Conservation (phyloP, 2,113 vertebrate genomes). For the Piliocolobus tephrosceles region DNA sequence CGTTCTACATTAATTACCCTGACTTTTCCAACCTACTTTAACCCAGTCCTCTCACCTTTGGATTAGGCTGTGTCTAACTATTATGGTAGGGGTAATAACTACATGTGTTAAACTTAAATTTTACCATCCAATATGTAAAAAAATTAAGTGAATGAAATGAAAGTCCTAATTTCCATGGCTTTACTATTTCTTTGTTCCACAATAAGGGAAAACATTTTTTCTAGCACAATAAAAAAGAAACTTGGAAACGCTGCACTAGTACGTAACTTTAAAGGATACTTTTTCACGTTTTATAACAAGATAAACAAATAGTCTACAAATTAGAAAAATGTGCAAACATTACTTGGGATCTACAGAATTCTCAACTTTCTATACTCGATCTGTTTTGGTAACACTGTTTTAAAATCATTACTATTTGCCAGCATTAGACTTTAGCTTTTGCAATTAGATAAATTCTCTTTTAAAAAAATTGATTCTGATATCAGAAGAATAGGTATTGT, state of each 20-base stretch:
- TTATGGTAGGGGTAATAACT: not conserved
- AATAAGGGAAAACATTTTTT: not conserved
- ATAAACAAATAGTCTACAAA: not conserved
- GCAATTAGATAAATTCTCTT: not conserved
- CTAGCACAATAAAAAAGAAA: not conserved
- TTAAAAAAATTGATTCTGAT: not conserved
- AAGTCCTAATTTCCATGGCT: not conserved
- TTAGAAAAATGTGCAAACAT: not conserved
- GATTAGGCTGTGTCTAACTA: not conserved
- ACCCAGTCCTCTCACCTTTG: not conserved
- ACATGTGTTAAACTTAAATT: constrained; percentile 47
- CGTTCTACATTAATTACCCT: constrained; percentile 26
- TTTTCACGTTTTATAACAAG: not conserved
- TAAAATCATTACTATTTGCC: not conserved
- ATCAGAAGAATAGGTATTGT: not conserved
- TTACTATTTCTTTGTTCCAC: not conserved
- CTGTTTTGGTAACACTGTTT: not conserved
- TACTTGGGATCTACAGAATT: not conserved
- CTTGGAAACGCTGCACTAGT: not conserved
- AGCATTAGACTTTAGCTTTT: not conserved
- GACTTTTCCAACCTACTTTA: not conserved
- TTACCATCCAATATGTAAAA: not conserved
- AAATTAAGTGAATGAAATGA: constrained; percentile 9
- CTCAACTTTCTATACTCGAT: not conserved
- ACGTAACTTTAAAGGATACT: not conserved